A percentile compares a stretch with the other conserved stretches of the same genome.
Evolutionary conservation across 2,797 vertebrate genomes (phyloP).

Genomic region (Picus viridis): DNA sequence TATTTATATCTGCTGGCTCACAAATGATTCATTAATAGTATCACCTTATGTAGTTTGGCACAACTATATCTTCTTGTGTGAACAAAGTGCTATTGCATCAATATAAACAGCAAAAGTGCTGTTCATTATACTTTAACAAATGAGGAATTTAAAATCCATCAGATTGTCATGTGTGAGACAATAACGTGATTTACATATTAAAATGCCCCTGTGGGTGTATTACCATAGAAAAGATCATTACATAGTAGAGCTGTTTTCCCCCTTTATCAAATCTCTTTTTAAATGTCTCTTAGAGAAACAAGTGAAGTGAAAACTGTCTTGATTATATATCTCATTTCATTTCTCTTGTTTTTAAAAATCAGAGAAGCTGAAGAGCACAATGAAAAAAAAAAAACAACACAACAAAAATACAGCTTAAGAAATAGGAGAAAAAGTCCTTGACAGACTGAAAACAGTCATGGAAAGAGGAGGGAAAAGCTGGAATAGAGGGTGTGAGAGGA

Average conservation of each 20-base stretch:
- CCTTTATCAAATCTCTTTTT: slow-evolving; percentile 57
- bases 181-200: slow-evolving; percentile 61
- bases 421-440: slow-evolving; percentile 21
- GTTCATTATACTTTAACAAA: slow-evolving; percentile 56
- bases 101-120: slow-evolving; percentile 39
- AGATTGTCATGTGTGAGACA: slow-evolving; percentile 37
- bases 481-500: not conserved
- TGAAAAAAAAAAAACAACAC: not conserved
- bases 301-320: slow-evolving; percentile 66
- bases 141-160: slow-evolving; percentile 53
- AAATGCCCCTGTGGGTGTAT: slow-evolving; percentile 55
- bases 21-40: slow-evolving; percentile 53
- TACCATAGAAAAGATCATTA: slow-evolving; percentile 49
- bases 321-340: slow-evolving; percentile 69
- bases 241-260: slow-evolving; percentile 18
- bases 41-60: slow-evolving; percentile 22
- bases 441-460: slow-evolving; percentile 8
- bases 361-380: slow-evolving; percentile 52
- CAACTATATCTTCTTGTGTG: not conserved
- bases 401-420: not conserved
- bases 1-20: slow-evolving; percentile 39
- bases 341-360: slow-evolving; percentile 64
- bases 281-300: slow-evolving; percentile 59
- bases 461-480: slow-evolving; percentile 11
- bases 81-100: slow-evolving; percentile 11